These are phyloP conservation scores for Mustela lutreola DNA, from an alignment of 2,113 vertebrate genomes.

Conservation along the genomic window DNA sequence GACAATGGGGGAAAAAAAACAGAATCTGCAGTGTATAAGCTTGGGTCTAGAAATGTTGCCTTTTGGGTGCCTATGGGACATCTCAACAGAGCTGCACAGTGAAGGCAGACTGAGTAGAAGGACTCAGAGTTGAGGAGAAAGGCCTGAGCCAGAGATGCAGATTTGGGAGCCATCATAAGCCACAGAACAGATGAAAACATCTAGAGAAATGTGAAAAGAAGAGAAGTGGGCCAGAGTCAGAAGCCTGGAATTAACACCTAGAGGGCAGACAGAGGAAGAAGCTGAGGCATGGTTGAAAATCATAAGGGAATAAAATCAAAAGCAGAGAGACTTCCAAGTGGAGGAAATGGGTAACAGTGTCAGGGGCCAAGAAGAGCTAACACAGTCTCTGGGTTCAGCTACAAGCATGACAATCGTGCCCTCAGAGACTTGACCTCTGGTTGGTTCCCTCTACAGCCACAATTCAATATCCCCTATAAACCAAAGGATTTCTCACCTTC, in stretches of 20 bases:
- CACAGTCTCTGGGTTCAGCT: neutral
- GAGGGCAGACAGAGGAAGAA: neutral
- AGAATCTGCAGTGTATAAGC: neutral
- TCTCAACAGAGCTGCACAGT: neutral
- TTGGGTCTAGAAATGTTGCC: neutral
- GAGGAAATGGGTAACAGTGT: neutral
- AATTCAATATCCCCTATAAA: neutral
- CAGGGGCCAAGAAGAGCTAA: neutral
- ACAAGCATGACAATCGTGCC: neutral
- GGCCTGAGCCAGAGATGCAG: neutral
- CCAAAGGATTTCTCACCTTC: neutral
- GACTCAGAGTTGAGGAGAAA: neutral
- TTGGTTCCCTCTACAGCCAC: neutral
- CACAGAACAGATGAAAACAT: neutral
- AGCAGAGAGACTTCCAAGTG: neutral
- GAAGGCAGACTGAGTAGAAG: neutral
- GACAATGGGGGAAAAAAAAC: neutral
- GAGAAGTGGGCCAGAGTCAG: neutral
- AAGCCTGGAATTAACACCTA: neutral
- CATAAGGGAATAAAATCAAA: neutral
- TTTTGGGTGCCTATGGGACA: neutral
- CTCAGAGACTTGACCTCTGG: neutral
- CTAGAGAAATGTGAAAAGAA: neutral
- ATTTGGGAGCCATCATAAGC: neutral
- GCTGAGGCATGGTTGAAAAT: neutral